Base-by-base conservation (phyloP, 2,113 vertebrate species). In the Scatophagus argus region DNA sequence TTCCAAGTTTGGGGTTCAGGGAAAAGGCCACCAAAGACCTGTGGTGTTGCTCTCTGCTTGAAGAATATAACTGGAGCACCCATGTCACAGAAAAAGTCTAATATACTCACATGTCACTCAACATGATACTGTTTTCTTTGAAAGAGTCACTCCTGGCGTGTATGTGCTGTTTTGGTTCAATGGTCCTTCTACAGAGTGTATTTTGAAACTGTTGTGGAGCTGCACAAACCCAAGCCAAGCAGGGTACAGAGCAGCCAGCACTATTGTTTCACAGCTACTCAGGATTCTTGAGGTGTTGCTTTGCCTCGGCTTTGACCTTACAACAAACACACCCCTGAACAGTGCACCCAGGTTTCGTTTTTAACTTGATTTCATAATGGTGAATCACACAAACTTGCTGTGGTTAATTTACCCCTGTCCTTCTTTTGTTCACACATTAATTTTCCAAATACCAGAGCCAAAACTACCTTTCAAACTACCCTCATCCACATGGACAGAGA, bases 231-330 rank as follows among this genome's bases (percentile, higher is more conserved):
- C 34, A 61, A 82, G 79, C 72, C 82, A 82, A 85, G 77, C 44
- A 46, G 76, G 56, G 60, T 29, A 65, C 61, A 31, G 52, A 62
- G 64, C 73, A 71, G 68, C 77, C 74, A 77, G 71, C 19, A 49
- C 73, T 65, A 73, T 91, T 88, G 87, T 93, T 76, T 76, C 75
- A 75, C 32, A 81, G 44, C 82, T 81, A 71, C 81, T 92, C 86
- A 81, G 55, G 75, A 92, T 91, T 93, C 88, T 76, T 52, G 11
- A 44, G 46, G 74, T 59, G 88, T 84, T 41, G 51, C 80, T 72
- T 63, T 74, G 55, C 74, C 71, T 81, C 47, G 27, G 52, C 66
- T 47, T 74, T 68, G 79, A 87, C 77, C 85, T 61, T 56, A 77
- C 47, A 71, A 62, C 84, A 83, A 68, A 82, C 73, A 86, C 41